phyloP scores from a whole-genome alignment of 2,797 vertebrate species.

The Pipistrellus nathusii region DNA sequence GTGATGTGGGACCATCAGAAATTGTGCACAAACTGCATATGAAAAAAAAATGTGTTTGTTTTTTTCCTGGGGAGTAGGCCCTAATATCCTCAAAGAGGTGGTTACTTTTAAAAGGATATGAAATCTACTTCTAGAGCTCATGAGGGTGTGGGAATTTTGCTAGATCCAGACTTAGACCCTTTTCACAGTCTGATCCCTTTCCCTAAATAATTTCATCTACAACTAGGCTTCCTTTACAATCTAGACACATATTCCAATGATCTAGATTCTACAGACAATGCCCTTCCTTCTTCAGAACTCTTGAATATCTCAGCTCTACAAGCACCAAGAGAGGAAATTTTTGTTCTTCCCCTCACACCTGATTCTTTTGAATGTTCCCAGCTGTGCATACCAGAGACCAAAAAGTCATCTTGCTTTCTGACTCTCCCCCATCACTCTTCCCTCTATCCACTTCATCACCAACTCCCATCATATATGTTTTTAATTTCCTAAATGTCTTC shows the following conservation, averaged over 20 bases:
- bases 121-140: not conserved
- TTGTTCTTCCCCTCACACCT: not conserved
- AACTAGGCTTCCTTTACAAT: not conserved
- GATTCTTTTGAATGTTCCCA: not conserved
- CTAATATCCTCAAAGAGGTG: not conserved
- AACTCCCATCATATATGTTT: not conserved
- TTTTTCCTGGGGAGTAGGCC: not conserved
- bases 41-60: not conserved
- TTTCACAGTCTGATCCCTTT: not conserved
- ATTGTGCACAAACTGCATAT: not conserved
- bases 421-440: not conserved
- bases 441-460: not conserved
- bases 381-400: not conserved
- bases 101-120: not conserved
- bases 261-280: not conserved
- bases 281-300: not conserved
- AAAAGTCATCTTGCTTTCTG: not conserved
- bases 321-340: not conserved
- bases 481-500: not conserved
- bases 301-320: not conserved
- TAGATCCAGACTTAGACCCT: not conserved
- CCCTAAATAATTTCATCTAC: not conserved
- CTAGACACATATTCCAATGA: not conserved
- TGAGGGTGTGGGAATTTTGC: not conserved
- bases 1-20: not conserved